Evolutionary conservation across 2,113 vertebrate species (phyloP), one percentile per base, ranked within the genome.

Genomic region (Peucedramus taeniatus): DNA sequence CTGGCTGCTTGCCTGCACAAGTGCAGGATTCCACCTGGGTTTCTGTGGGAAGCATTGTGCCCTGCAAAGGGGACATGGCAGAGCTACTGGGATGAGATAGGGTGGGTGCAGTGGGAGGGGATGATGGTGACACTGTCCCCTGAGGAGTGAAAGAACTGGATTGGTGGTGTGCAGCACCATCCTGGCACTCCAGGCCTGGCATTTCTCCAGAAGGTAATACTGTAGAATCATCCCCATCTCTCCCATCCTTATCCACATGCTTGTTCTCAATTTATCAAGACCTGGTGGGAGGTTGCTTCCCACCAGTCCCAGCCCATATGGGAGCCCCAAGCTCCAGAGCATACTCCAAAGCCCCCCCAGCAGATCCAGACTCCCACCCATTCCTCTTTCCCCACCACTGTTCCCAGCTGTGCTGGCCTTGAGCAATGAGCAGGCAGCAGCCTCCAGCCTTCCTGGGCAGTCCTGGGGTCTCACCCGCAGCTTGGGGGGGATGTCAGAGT

Each of bases 401-500:
- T n/a, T 90, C 7, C 1, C 80, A 88, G 89, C 72, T 94, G 79
- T 0, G 0, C 49, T n/a, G 56, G 21, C 72, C 87, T 74, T 75
- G 30, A 84, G 84, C 82, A 91, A 76, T 12, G 51, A 65, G 40
- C 22, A 27, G 44, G 13, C 27, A 69, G 69, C 53, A 57, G 69
- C 26, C 60, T 54, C 44, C 69, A 79, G 69, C 74, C 33, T 72
- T 88, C 75, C 82, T 59, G 60, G 78, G 68, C 2, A 4, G 16
- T 37, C 60, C 39, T 40, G 39, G 45, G 24, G 44, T 71, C 96
- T 97, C 90, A 98, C 98, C 97, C 95, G 82, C 66, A 98, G 64
- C 77, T 30, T 98, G 11, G 98, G 97, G 31, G 95, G 95, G 20
- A 96, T 33, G 3, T 98, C 96, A 0, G 97, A 97, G 39, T 96